phyloP scores from a whole-genome alignment of 2,888 invertebrate genomes.

The Phlogophora meticulosa region DNA sequence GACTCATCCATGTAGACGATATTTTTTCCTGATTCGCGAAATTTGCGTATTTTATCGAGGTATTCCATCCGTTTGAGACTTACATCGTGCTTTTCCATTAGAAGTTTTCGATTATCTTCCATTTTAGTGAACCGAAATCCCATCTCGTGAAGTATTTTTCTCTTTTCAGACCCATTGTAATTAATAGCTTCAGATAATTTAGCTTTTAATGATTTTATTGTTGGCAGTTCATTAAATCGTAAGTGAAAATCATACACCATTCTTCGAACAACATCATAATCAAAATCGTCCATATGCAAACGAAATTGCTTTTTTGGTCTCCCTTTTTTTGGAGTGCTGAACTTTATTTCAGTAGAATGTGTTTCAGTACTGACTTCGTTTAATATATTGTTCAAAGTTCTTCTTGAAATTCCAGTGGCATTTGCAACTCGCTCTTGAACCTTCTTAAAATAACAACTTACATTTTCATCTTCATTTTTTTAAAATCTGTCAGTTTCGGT shows the following conservation, averaged over 20 bases:
- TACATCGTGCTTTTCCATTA: no score
- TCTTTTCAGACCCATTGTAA: conserved; percentile 52
- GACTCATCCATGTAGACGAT: background rate
- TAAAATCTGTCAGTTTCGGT: background rate
- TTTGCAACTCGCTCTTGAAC: conserved; percentile 38
- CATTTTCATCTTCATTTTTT: conserved; percentile 7
- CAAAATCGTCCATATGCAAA: no score
- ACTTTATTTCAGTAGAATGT: no score
- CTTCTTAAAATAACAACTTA: conserved; percentile 47
- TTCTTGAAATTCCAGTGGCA: conserved; percentile 45
- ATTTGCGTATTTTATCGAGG: no score
- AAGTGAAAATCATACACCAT: background rate
- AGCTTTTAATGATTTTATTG: conserved; percentile 37
- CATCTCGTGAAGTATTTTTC: conserved; percentile 46
- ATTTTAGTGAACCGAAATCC: background rate
- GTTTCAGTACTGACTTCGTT: no score
- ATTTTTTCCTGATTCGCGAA: no score
- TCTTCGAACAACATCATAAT: background rate
- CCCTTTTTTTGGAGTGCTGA: no score
- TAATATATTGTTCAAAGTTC: background rate
- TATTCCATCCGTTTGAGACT: no score
- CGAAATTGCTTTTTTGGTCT: no score
- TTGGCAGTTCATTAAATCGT: conserved; percentile 47
- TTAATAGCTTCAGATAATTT: conserved; percentile 50
- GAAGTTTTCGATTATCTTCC: no score